phyloP scores from a whole-genome alignment of 1,140 invertebrate genomes.

The Condylostylus longicornis region DNA sequence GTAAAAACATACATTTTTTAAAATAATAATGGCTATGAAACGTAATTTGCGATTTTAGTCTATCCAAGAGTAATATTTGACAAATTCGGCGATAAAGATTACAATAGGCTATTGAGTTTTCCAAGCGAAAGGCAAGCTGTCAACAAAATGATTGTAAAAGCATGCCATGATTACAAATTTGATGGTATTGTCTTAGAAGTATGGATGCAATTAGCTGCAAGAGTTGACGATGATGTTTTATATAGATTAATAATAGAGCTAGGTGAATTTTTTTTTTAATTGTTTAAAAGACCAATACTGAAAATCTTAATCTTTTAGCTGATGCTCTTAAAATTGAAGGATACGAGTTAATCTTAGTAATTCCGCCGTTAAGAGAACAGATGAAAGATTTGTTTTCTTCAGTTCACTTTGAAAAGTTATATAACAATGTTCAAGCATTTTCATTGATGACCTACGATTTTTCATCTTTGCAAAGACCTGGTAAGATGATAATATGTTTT shows the following conservation, averaged over 20 bases:
- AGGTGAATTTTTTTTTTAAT: conserved; percentile 28
- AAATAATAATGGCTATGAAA: background rate
- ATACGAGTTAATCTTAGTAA: conserved; percentile 60
- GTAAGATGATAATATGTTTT: conserved; percentile 26
- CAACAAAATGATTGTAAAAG: conserved; percentile 41
- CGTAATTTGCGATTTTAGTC: conserved; percentile 36
- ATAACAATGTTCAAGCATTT: conserved; percentile 63
- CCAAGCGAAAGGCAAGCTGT: conserved; percentile 42
- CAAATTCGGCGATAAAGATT: conserved; percentile 57
- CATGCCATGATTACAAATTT: conserved; percentile 53
- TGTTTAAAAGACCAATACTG: background rate
- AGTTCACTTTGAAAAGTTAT: conserved; percentile 61
- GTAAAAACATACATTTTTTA: conserved; percentile 30
- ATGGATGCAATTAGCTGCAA: conserved; percentile 63
- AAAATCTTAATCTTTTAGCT: conserved; percentile 9
- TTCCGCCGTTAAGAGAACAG: conserved; percentile 63
- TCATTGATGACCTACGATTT: conserved; percentile 94
- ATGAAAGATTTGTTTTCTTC: conserved; percentile 54
- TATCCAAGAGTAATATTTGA: conserved; percentile 77
- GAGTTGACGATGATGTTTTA: conserved; percentile 45
- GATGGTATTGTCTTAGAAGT: conserved; percentile 80
- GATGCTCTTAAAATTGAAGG: conserved; percentile 20
- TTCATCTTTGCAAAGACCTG: conserved; percentile 65
- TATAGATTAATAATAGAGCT: conserved; percentile 46
- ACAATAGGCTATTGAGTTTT: conserved; percentile 44